Evolutionary conservation across 2,888 invertebrate genomes (phyloP).

Genomic region (Halictus quadricinctus): DNA sequence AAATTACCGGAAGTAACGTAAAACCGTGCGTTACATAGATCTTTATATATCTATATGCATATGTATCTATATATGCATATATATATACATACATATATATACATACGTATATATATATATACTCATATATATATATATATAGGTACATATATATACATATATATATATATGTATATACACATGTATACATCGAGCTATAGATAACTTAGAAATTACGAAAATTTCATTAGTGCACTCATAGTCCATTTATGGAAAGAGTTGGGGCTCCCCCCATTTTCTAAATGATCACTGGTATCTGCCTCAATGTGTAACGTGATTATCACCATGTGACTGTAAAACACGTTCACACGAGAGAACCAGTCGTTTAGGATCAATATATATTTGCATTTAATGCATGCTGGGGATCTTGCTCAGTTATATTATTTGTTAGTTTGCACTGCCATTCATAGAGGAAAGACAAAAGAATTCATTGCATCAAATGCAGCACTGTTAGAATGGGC

Average conservation of each 20-base stretch:
- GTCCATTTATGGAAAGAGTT: slow-evolving; percentile 40
- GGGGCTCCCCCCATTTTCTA: slow-evolving; percentile 29
- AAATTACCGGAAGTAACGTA: slow-evolving; percentile 83
- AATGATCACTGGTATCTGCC: slow-evolving; percentile 25
- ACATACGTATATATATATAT: neutral
- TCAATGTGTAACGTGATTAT: slow-evolving; percentile 18
- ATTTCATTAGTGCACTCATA: slow-evolving; percentile 58
- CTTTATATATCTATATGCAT: slow-evolving; percentile 35
- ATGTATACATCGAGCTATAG: slow-evolving; percentile 69
- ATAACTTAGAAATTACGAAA: slow-evolving; percentile 72
- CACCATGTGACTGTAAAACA: slow-evolving; percentile 34
- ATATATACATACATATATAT: neutral
- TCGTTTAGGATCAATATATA: slow-evolving; percentile 35
- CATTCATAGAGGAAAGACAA: neutral
- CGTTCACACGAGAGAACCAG: slow-evolving; percentile 42
- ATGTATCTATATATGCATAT: no score
- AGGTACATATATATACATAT: neutral
- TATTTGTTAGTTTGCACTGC: neutral
- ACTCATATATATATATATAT: neutral
- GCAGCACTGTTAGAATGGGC: neutral
- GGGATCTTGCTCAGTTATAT: slow-evolving; percentile 29
- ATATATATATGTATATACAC: slow-evolving; percentile 34
- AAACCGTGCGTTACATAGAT: slow-evolving; percentile 71
- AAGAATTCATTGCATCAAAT: neutral
- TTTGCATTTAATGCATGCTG: slow-evolving; percentile 28